Evolutionary conservation across 2,113 vertebrate genomes (phyloP).

Genomic region (Cinclus mexicanus): DNA sequence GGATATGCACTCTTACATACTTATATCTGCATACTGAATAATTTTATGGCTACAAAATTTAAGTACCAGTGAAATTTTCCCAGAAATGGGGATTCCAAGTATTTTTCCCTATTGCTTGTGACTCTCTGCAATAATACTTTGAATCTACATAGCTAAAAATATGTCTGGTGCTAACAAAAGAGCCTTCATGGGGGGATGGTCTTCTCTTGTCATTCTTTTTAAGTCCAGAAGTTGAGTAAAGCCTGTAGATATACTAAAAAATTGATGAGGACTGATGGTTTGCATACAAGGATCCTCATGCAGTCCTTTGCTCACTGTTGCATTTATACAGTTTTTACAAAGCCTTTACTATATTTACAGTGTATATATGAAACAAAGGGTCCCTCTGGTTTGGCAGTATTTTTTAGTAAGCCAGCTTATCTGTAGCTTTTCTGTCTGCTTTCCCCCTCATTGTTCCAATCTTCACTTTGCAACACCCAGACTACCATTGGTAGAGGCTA

Average conservation of each 20-base stretch:
- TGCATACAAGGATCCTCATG: background rate
- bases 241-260: background rate
- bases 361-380: background rate
- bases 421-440: background rate
- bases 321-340: background rate
- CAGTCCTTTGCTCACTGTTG: background rate
- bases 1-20: background rate
- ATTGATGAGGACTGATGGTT: background rate
- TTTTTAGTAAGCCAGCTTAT: background rate
- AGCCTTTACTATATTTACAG: background rate
- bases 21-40: background rate
- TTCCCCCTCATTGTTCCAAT: background rate
- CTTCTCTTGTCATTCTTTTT: background rate
- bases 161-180: background rate
- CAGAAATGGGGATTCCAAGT: background rate
- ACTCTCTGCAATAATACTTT: background rate
- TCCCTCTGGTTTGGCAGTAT: background rate
- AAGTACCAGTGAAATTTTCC: background rate
- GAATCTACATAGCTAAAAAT: background rate
- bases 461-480: background rate
- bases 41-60: background rate
- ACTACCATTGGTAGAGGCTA: background rate
- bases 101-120: background rate
- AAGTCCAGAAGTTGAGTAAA: background rate
- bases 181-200: background rate